These are phyloP conservation scores for Euthynnus affinis DNA, from an alignment of 2,797 vertebrate genomes.

Conservation along the genomic window DNA sequence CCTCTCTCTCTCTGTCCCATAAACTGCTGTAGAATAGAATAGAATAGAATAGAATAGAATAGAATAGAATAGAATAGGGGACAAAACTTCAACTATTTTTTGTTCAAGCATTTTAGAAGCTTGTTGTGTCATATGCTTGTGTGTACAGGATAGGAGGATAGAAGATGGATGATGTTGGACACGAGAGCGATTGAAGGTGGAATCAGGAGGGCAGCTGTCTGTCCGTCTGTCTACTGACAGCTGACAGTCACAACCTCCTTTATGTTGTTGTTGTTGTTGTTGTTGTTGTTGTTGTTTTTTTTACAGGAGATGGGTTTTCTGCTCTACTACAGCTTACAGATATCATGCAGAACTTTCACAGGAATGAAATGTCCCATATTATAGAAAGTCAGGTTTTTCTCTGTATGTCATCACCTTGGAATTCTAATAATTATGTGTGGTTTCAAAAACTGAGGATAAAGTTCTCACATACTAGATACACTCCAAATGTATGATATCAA, in stretches of 20 bases:
- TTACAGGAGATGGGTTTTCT: neutral
- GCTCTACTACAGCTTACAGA: neutral
- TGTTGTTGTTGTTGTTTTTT: too few species aligned
- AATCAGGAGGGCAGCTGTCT: neutral
- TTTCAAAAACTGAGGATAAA: too few species aligned
- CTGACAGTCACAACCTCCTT: conserved; percentile 8
- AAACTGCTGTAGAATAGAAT: conserved; percentile 13
- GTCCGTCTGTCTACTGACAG: neutral
- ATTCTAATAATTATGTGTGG: too few species aligned
- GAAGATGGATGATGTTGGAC: neutral
- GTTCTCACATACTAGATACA: neutral
- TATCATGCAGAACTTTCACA: neutral
- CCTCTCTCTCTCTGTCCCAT: conserved; percentile 15
- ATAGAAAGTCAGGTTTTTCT: neutral
- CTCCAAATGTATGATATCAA: neutral
- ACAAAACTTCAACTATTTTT: neutral
- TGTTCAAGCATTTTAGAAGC: neutral
- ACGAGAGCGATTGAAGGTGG: neutral
- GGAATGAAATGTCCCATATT: too few species aligned
- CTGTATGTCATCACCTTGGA: neutral
- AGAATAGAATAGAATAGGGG: conserved; percentile 1
- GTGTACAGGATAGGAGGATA: too few species aligned
- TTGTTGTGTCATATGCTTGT: neutral
- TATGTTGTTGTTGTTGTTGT: too few species aligned
- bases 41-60: conserved; percentile 32